phyloP scores from a whole-genome alignment of 2,113 vertebrate genomes.

The Manacus vitellinus region DNA sequence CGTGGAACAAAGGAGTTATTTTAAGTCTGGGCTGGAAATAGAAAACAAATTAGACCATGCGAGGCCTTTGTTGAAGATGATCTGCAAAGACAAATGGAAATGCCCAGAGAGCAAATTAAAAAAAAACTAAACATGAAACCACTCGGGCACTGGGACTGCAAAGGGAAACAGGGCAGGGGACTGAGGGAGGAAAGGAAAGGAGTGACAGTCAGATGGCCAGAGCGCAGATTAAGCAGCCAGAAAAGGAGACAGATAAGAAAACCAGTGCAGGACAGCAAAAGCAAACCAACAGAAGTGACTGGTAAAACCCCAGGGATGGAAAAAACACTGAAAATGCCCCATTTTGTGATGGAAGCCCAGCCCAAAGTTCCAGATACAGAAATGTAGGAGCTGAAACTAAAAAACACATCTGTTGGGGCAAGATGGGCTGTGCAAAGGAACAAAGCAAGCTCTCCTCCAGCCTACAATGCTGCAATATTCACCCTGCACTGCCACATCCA shows the following conservation, averaged over 20 bases:
- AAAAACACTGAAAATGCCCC: neutral
- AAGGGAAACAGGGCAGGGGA: neutral
- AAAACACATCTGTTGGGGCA: neutral
- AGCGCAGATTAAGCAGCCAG: neutral
- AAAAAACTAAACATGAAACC: neutral
- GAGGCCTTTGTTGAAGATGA: constrained; percentile 43
- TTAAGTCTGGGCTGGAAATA: constrained; percentile 51
- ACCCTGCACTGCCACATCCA: neutral
- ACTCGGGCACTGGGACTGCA: neutral
- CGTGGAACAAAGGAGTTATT: constrained; percentile 60
- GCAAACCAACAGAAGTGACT: neutral
- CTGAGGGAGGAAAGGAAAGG: neutral
- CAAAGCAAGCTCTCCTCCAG: neutral
- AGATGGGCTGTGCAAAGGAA: neutral
- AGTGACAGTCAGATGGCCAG: neutral
- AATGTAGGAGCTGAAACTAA: neutral
- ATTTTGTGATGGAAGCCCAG: neutral
- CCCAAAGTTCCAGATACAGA: neutral
- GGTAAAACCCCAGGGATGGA: neutral
- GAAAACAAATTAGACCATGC: constrained; percentile 53
- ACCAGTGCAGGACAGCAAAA: neutral
- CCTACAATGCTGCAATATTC: neutral
- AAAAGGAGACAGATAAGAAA: neutral
- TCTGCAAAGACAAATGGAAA: constrained; percentile 60
- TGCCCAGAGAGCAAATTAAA: constrained; percentile 11